Evolutionary conservation across 2,888 invertebrate genomes (phyloP), one percentile per base, ranked within the genome.

Genomic region (Phaonia tiefii): DNA sequence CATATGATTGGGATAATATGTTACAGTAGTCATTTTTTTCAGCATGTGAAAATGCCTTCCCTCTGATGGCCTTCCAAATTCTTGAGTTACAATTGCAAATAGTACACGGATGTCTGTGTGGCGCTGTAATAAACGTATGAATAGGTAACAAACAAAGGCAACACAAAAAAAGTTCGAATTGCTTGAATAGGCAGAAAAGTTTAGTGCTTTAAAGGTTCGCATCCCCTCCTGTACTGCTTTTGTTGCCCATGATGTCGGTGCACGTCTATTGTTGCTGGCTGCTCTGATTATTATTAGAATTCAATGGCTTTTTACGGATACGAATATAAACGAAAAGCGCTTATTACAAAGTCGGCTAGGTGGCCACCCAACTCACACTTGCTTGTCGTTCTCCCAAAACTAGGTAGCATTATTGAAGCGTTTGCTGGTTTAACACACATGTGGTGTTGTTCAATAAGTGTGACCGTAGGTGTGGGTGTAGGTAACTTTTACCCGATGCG

Each of bases 101-200:
- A n/a, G 72, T 17, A 56, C 46, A 54, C 63, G 37, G 49, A 51
- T 67, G 17, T 72, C 26, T 44, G 10, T 42, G 3, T 17, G 31
- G 44, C 15, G 51, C 44, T 49, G 39, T 78, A 20, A 67, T 39
- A 81, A 75, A 77, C 75, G 56, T 65, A 54, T 46, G 37, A 71
- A 51, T 58, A 51, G 70, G 65, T 72, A 56, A 39, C 37, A 39
- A 76, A 66, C 58, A 86, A 86, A 88, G 88, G 87, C 25, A 87
- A 87, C 88, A 89, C 88, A 87, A 88, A 88, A 89, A 84, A 88
- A 26, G 37, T 88, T 79, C 54, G 80, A 83, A 84, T 78, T 84
- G 85, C 83, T 84, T 84, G 81, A 80, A 81, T 85, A 81, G 85
- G 85, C 84, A 83, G 75, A 82, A 83, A 67, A 83, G 60, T 71